Base-by-base conservation (phyloP, 2,797 vertebrate genomes). In the Petrocephalus schoutedeni region DNA sequence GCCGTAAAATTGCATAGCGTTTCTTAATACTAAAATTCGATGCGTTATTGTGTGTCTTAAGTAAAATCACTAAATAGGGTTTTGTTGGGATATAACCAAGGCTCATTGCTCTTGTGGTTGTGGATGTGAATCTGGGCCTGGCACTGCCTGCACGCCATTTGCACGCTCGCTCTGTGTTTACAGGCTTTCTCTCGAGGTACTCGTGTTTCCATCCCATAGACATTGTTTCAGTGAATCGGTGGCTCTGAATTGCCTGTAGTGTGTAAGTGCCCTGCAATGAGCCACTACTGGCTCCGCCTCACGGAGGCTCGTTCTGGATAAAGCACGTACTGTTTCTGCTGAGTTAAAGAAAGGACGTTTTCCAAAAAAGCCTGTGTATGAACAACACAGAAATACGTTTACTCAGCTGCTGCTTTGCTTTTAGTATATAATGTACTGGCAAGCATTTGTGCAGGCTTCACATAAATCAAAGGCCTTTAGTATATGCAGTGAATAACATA, bases 381-480 rank as follows among this genome's bases (percentile, higher is more conserved):
- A 51, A 67, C 58, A 59, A 41, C 84, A 21, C 19, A 41, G 41
- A 84, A 84, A 84, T 84, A 16, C 12, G n/a, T 67, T 61, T 67
- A 88, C 87, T 90, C 89, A 92, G 92, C 93, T 90, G 91, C 92
- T 91, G 92, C 91, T 93, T 90, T 77, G 87, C 90, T 90, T 91
- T 95, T 92, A 95, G 95, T 95, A 94, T 95, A 95, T 94, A 86
- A 93, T 94, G 89, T 92, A 92, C 93, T 93, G 87, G 92, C 92
- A 91, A 93, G 91, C 82, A 54, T 84, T 54, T 84, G 91, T 90
- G 92, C 87, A 89, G 89, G 91, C 91, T 93, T 93, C 91, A 91
- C 89, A 90, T 92, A 92, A 87, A 91, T 93, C 91, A 92, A 91
- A 94, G 92, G 87, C 88, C n/a, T 36, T 86, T 64, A 67, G 57